Percentiles rank a stretch among this genome's conserved stretches.
phyloP scores from a whole-genome alignment of 1,140 invertebrate genomes.

The Bombus sylvicola region DNA sequence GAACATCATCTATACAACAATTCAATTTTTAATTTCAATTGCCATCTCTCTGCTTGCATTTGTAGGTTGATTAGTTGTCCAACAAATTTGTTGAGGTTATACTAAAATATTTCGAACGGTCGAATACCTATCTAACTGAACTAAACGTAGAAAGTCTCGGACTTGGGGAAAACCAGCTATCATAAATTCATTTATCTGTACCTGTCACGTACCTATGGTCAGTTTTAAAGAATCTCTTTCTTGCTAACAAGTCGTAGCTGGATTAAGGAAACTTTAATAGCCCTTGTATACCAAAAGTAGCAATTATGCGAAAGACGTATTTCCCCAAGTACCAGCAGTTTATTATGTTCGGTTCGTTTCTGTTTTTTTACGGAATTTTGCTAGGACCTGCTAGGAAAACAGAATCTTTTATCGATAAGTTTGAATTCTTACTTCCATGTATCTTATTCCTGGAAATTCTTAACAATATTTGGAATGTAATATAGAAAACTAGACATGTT shows the following conservation, averaged over 20 bases:
- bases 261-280: constrained; percentile 9
- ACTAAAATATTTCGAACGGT: not conserved
- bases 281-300: not conserved
- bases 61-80: too few relatives aligned
- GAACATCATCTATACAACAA: not conserved
- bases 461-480: not conserved
- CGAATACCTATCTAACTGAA: too few relatives aligned
- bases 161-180: not conserved
- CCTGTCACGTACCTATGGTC: not conserved
- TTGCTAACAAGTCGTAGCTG: not conserved
- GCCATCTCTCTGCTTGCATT: too few relatives aligned
- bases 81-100: too few relatives aligned
- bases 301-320: not conserved
- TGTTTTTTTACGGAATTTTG: rapidly evolving
- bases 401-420: too few relatives aligned
- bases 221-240: not conserved
- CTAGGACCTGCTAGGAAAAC: too few relatives aligned
- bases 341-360: not conserved
- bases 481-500: not conserved
- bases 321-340: not conserved
- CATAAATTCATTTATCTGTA: not conserved
- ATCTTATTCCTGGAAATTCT: not conserved
- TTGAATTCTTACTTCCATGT: not conserved
- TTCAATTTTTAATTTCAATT: not conserved
- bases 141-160: not conserved